Evolutionary conservation across 2,888 invertebrate genomes (phyloP).

Genomic region (Drosophila emarginata): DNA sequence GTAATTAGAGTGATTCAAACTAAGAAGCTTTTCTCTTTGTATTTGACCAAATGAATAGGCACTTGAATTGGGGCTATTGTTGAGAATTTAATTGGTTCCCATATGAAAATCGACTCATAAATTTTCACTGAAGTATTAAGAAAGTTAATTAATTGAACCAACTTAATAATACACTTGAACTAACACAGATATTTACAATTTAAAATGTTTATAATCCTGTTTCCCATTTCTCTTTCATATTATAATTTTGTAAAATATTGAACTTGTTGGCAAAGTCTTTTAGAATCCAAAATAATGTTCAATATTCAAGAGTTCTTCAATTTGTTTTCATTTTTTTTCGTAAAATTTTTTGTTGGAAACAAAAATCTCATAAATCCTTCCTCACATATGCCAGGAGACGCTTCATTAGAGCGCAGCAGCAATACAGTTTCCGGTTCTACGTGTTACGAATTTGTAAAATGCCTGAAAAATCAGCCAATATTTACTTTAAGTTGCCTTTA

Average conservation of each 20-base stretch:
- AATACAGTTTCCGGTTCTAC: slow-evolving; percentile 36
- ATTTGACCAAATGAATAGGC: neutral
- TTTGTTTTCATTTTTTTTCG: neutral
- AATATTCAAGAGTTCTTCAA: neutral
- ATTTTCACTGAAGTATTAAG: neutral
- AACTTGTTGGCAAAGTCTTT: no score
- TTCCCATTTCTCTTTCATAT: no score
- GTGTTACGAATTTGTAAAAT: slow-evolving; percentile 57
- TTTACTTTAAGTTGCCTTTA: slow-evolving; percentile 53
- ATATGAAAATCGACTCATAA: neutral
- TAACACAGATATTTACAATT: no score
- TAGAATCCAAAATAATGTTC: neutral
- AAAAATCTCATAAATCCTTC: slow-evolving; percentile 23
- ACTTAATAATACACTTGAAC: neutral
- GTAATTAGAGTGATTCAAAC: slow-evolving; percentile 14
- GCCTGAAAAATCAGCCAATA: slow-evolving; percentile 55
- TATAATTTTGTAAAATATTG: no score
- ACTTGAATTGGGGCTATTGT: neutral
- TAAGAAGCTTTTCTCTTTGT: neutral
- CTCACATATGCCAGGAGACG: slow-evolving; percentile 41
- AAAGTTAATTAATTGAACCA: neutral
- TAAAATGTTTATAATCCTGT: no score
- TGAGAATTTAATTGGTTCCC: neutral
- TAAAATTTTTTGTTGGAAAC: neutral
- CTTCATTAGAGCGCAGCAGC: slow-evolving; percentile 56